phyloP scores from a whole-genome alignment of 2,888 invertebrate species.

The Heteromyza rotundicornis region DNA sequence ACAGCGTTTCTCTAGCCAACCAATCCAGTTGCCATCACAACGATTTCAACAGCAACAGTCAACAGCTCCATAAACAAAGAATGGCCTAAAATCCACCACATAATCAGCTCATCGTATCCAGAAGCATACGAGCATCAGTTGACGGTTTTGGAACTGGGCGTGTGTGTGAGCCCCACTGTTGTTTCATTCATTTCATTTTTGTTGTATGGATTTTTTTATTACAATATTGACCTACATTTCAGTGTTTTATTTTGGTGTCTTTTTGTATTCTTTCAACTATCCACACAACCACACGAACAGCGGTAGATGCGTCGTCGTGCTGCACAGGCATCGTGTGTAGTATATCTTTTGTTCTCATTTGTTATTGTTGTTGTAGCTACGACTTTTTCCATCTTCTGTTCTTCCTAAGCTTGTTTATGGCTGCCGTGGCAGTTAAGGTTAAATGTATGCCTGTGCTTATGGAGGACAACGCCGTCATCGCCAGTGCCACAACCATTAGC shows the following conservation, averaged over 20 bases:
- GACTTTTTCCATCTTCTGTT: neutral
- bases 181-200: slow-evolving; percentile 20
- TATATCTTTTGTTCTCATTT: slow-evolving; percentile 1
- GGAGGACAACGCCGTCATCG: neutral
- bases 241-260: slow-evolving; percentile 20
- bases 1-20: too few species aligned
- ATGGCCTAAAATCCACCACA: neutral
- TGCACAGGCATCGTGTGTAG: too few species aligned
- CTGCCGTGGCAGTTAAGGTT: slow-evolving; percentile 3
- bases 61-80: neutral
- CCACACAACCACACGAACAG: neutral
- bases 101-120: neutral
- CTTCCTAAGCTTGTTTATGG: neutral
- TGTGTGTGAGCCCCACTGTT: neutral
- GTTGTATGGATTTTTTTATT: slow-evolving; percentile 39
- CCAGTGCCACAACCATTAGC: neutral
- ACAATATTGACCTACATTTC: slow-evolving; percentile 56
- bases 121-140: neutral
- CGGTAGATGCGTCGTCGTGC: neutral
- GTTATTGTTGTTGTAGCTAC: neutral
- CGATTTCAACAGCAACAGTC: neutral
- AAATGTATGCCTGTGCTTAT: neutral
- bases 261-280: neutral
- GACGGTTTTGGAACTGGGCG: slow-evolving; percentile 7
- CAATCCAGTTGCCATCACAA: too few species aligned